Percentiles rank a stretch among this genome's conserved stretches.
These are phyloP conservation scores for Nomada fabriciana DNA, from an alignment of 2,888 invertebrate genomes.

Conservation along the genomic window DNA sequence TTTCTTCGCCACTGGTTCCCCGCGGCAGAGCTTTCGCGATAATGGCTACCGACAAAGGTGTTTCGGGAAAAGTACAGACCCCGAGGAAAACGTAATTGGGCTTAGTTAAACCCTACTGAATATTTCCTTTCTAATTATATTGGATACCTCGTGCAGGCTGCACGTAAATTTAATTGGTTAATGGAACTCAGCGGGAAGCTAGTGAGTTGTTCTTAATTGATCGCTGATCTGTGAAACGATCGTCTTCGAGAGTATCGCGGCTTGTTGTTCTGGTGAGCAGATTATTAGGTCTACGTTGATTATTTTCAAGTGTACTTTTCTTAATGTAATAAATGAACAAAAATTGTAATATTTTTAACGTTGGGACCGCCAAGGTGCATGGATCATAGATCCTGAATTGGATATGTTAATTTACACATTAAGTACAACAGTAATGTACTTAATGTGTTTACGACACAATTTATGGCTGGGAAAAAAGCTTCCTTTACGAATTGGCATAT, in stretches of 20 bases:
- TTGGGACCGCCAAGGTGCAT: not conserved
- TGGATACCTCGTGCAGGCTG: conserved; percentile 6
- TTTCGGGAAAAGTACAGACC: conserved; percentile 47
- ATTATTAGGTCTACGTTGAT: too few relatives aligned
- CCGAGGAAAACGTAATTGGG: conserved; percentile 39
- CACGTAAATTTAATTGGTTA: conserved; percentile 32
- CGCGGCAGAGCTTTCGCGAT: conserved; percentile 6
- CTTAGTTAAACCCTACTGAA: not conserved
- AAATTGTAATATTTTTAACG: too few relatives aligned
- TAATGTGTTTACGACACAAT: not conserved
- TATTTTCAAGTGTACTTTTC: too few relatives aligned
- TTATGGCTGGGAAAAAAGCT: not conserved
- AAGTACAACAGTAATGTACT: not conserved
- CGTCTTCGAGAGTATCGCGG: not conserved
- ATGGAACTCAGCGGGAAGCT: not conserved
- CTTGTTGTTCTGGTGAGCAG: not conserved
- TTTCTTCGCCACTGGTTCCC: conserved; percentile 16
- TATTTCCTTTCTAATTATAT: conserved; percentile 47
- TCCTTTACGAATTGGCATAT: not conserved
- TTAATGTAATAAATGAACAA: too few relatives aligned
- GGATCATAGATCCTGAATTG: not conserved
- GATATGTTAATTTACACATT: not conserved
- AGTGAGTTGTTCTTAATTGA: conserved; percentile 18
- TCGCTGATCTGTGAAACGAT: conserved; percentile 4
- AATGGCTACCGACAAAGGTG: conserved; percentile 52